phyloP scores from a whole-genome alignment of 1,140 invertebrate species.

The Bombyx mandarina region DNA sequence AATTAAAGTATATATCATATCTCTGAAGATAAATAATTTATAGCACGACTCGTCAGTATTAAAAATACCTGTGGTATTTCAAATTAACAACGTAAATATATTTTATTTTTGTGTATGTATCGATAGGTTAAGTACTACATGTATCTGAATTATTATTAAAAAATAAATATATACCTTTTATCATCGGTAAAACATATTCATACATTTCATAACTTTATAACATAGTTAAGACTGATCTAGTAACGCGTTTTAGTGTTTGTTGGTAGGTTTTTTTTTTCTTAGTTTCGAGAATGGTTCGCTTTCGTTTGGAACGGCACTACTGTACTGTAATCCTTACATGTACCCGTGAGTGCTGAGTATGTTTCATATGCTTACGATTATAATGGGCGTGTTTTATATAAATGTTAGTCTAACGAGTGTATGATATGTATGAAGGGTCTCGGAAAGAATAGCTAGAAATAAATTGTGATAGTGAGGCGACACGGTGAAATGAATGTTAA shows the following conservation, averaged over 20 bases:
- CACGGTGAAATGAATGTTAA: neutral
- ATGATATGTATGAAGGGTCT: slow-evolving; percentile 4
- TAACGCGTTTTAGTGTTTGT: too few relatives aligned
- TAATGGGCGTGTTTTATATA: neutral
- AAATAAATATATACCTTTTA: too few relatives aligned
- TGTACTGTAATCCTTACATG: slow-evolving; percentile 3
- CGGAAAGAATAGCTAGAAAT: too few relatives aligned
- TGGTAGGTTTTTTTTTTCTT: too few relatives aligned
- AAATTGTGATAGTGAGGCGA: too few relatives aligned
- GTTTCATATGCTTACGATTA: too few relatives aligned
- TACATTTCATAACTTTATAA: too few relatives aligned
- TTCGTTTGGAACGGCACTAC: slow-evolving; percentile 46
- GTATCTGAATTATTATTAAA: neutral
- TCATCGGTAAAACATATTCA: too few relatives aligned
- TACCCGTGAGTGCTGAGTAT: too few relatives aligned
- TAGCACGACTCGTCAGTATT: slow-evolving; percentile 51
- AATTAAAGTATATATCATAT: slow-evolving; percentile 36
- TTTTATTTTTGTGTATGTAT: slow-evolving; percentile 36
- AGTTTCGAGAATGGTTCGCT: neutral
- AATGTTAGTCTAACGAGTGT: slow-evolving; percentile 2
- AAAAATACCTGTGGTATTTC: slow-evolving; percentile 43
- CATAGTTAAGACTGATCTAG: too few relatives aligned
- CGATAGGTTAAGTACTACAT: slow-evolving; percentile 30
- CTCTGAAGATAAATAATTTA: slow-evolving; percentile 42
- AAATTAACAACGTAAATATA: slow-evolving; percentile 25